Percentiles rank a stretch among this genome's conserved stretches.
These are phyloP conservation scores for Galleria mellonella DNA, from an alignment of 1,140 invertebrate species.

Conservation along the genomic window DNA sequence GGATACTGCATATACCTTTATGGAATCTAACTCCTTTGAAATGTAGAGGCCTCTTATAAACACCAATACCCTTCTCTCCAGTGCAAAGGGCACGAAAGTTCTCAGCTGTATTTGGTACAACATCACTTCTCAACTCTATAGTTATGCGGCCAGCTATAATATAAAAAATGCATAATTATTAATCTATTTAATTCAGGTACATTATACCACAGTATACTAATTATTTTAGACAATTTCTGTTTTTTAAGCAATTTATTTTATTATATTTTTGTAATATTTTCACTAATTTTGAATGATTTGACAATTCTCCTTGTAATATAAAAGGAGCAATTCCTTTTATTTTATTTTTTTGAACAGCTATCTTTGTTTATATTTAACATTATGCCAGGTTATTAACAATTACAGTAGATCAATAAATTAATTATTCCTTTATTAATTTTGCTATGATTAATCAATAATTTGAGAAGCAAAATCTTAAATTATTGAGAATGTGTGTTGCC, in stretches of 20 bases:
- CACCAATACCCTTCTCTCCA: slow-evolving; percentile 85
- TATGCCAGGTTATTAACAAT: no score
- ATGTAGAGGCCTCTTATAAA: slow-evolving; percentile 81
- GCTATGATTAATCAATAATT: no score
- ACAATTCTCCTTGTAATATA: neutral
- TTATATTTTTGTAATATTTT: slow-evolving; percentile 8
- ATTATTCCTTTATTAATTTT: no score
- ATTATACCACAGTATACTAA: neutral
- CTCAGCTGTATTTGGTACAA: slow-evolving; percentile 92
- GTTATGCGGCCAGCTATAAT: slow-evolving; percentile 83
- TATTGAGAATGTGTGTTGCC: no score
- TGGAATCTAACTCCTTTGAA: slow-evolving; percentile 86
- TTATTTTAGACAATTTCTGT: neutral
- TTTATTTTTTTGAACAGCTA: no score
- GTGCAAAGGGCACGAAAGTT: slow-evolving; percentile 94
- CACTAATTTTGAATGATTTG: neutral
- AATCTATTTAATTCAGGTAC: neutral
- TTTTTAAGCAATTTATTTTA: neutral
- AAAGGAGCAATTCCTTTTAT: neutral
- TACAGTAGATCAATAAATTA: no score
- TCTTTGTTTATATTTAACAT: no score
- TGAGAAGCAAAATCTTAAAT: no score
- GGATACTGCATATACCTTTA: no score
- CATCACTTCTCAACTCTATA: slow-evolving; percentile 87
- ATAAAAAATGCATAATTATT: slow-evolving; percentile 7